Base-by-base conservation (phyloP, 2,888 invertebrate species). In the Orthosia incerta region DNA sequence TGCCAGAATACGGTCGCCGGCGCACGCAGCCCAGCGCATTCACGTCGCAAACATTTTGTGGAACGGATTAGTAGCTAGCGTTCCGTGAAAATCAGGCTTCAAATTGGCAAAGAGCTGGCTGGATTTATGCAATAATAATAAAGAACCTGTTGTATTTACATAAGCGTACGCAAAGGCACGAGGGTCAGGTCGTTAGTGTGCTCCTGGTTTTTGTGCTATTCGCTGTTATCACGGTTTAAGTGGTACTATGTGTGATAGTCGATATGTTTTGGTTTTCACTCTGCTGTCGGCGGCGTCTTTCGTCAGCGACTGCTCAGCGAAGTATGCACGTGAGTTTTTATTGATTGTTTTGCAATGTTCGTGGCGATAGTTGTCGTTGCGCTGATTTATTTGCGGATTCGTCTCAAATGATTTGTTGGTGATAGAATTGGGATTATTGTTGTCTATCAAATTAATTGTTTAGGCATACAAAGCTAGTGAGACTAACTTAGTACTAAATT, bases 91-190 rank as follows among this genome's bases (percentile, higher is more conserved):
- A 94, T 76, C 92, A 90, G 93, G 90, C 92, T 92, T 90, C 89
- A 76, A 56, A 93, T 95, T 95, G 93, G 94, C 90, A 94, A 95
- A 95, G 92, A 93, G 91, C 89, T 91, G 89, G 88, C 86, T 88
- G 91, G 92, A 93, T 95, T 95, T 93, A 91, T 95, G 95, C 95
- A 95, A 96, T 90, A 87, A 93, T 92, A 93, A 93, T 94, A 93
- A 93, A 94, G 91, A 94, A 94, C 93, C 89, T 85, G 95, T 93
- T 94, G 90, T 84, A 93, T 95, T 94, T 92, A 92, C 94, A 93
- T 95, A 94, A 92, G 90, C 89, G 83, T 80, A 88, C 87, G 86
- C 84, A 81, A 87, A 89, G 87, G 85, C 84, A 89, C 89, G 91
- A 91, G 93, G 91, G 92, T 92, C 90, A 79, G 83, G 86, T 85